phyloP scores from a whole-genome alignment of 2,888 invertebrate species.

The Apamea epomidion region DNA sequence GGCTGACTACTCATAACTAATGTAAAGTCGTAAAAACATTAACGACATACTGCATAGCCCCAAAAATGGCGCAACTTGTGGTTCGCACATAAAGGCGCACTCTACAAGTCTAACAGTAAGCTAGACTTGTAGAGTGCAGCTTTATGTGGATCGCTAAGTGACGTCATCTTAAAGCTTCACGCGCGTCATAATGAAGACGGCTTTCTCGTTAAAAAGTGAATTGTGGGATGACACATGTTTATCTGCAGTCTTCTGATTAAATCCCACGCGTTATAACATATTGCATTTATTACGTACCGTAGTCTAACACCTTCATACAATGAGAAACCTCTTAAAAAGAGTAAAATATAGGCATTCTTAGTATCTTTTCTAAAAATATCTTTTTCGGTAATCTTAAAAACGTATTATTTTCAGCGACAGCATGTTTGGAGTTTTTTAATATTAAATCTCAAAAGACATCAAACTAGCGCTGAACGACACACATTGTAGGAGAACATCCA shows the following conservation, averaged over 20 bases:
- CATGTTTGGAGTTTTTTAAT: neutral
- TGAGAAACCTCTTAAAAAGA: neutral
- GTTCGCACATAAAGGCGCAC: slow-evolving; percentile 22
- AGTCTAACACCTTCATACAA: too few species aligned
- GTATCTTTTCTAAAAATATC: neutral
- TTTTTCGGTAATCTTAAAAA: neutral
- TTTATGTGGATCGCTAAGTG: slow-evolving; percentile 14
- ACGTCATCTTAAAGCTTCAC: slow-evolving; percentile 24
- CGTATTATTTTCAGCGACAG: neutral
- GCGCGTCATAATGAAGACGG: slow-evolving; percentile 1
- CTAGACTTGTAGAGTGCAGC: too few species aligned
- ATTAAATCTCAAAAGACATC: slow-evolving; percentile 43
- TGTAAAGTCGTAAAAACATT: neutral
- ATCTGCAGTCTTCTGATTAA: neutral
- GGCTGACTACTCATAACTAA: neutral
- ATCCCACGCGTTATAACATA: neutral
- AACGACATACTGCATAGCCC: neutral
- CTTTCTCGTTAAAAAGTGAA: slow-evolving; percentile 6
- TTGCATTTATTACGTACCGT: neutral
- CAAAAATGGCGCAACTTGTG: slow-evolving; percentile 6
- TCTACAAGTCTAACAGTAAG: slow-evolving; percentile 5
- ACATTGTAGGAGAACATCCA: slow-evolving; percentile 36
- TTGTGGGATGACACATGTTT: neutral
- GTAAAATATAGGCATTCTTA: neutral
- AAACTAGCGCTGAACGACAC: slow-evolving; percentile 20